Percentiles rank a stretch among this genome's conserved stretches.
These are phyloP conservation scores for Pipra filicauda DNA, from an alignment of 2,113 vertebrate genomes.

Conservation along the genomic window DNA sequence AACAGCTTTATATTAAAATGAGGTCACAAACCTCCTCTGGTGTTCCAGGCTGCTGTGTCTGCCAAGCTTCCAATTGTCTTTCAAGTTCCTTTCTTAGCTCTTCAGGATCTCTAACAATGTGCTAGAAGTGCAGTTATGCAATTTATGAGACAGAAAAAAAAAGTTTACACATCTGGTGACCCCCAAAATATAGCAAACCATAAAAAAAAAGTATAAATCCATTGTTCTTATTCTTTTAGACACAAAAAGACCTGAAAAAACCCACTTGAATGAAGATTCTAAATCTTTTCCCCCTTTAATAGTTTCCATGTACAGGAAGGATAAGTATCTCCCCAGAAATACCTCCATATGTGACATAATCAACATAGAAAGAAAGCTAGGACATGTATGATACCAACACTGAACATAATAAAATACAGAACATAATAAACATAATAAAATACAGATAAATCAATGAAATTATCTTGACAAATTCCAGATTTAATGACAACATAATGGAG, in stretches of 20 bases:
- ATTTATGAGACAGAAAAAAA: background rate
- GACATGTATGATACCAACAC: background rate
- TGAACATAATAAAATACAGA: background rate
- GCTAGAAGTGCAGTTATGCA: constrained; percentile 58
- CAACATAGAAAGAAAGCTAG: background rate
- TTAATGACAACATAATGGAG: background rate
- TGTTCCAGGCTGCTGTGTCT: constrained; percentile 77
- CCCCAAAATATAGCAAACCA: background rate
- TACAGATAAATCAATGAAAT: background rate
- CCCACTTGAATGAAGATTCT: background rate
- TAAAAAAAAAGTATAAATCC: background rate
- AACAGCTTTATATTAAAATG: background rate
- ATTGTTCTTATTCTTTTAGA: background rate
- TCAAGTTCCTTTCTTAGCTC: constrained; percentile 90
- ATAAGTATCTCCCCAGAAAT: background rate
- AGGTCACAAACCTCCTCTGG: constrained; percentile 82
- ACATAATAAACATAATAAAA: background rate
- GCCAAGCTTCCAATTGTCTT: constrained; percentile 88
- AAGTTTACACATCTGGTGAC: background rate
- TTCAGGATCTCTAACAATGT: constrained; percentile 75
- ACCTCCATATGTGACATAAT: background rate
- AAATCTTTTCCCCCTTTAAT: background rate
- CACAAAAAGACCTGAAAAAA: background rate
- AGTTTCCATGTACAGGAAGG: background rate
- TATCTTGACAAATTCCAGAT: background rate